Evolutionary conservation across 2,113 vertebrate species (phyloP).

Genomic region (Rattus rattus): DNA sequence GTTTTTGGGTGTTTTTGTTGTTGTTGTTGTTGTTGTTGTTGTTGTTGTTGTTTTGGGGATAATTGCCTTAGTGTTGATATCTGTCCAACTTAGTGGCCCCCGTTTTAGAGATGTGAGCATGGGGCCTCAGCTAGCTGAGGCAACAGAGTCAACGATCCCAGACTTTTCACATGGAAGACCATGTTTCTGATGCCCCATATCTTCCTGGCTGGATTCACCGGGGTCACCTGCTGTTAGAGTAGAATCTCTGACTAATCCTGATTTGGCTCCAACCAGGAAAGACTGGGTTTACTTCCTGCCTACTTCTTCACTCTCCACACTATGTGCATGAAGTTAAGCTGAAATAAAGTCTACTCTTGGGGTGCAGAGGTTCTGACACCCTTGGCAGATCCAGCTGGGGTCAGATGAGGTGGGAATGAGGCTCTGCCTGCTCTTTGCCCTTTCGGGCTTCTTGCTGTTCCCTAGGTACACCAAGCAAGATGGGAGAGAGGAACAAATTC

Average conservation of each 20-base stretch:
- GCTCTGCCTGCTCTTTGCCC: no score
- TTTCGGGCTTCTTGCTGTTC: background rate
- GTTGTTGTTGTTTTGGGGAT: background rate
- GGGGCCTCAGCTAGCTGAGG: background rate
- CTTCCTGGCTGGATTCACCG: background rate
- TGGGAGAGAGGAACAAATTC: background rate
- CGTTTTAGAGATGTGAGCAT: background rate
- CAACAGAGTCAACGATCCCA: background rate
- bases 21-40: no score
- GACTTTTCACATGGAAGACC: background rate
- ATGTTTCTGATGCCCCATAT: background rate
- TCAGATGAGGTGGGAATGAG: background rate
- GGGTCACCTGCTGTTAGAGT: background rate
- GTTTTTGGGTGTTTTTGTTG: background rate
- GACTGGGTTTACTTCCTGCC: background rate
- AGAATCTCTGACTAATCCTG: background rate
- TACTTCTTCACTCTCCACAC: background rate
- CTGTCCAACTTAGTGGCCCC: background rate
- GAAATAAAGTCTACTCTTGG: background rate
- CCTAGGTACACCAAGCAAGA: background rate
- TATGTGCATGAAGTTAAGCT: background rate
- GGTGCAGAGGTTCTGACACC: background rate
- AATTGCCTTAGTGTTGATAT: background rate
- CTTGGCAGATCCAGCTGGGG: background rate
- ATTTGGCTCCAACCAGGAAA: background rate